phyloP scores from a whole-genome alignment of 2,797 vertebrate species.

The Streptopelia turtur region DNA sequence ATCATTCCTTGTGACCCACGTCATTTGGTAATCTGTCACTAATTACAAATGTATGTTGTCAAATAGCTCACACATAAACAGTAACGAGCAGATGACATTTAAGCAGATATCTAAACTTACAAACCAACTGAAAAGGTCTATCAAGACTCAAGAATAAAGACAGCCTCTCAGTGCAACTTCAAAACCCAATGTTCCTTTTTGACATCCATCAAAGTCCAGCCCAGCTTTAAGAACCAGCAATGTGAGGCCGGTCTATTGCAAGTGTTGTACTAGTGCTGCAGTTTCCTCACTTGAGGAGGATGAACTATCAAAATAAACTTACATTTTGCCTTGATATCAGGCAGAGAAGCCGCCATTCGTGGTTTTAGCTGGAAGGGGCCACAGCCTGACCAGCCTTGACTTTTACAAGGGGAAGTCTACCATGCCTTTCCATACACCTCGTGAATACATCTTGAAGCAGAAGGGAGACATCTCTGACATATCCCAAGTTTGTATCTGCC shows the following conservation, averaged over 20 bases:
- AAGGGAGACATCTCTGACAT: neutral
- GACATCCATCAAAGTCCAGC: neutral
- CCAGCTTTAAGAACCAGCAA: neutral
- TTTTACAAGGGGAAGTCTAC: neutral
- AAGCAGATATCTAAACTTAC: neutral
- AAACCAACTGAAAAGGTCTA: neutral
- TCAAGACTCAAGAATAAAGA: neutral
- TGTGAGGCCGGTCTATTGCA: neutral
- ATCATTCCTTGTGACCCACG: accelerated
- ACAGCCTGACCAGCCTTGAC: neutral
- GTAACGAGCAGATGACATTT: neutral
- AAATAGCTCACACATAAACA: neutral
- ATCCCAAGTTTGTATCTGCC: neutral
- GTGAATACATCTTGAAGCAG: neutral
- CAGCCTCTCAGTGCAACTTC: neutral
- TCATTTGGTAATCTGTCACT: neutral
- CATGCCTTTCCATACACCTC: too few species aligned
- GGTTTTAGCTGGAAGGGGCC: neutral
- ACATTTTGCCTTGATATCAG: neutral
- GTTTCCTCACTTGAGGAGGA: neutral
- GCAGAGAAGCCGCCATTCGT: neutral
- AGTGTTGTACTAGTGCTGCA: neutral
- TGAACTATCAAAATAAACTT: neutral
- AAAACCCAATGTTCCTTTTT: neutral
- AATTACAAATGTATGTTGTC: neutral